Base-by-base conservation (phyloP, 2,888 invertebrate genomes). In the Erebia ligea region DNA sequence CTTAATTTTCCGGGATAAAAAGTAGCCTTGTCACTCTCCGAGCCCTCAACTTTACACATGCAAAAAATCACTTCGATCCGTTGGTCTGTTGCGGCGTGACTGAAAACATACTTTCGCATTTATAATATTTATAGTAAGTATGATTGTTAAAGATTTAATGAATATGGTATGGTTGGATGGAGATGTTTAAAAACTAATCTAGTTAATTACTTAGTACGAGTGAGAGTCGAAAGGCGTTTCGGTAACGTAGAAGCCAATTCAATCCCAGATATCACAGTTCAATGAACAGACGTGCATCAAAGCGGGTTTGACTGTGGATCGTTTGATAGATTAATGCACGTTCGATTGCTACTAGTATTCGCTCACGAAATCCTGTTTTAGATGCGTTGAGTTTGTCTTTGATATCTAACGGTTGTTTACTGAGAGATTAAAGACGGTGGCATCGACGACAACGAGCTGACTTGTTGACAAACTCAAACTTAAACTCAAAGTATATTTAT, bases 301-400 rank as follows among this genome's bases (percentile, higher is more conserved):
- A 77, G 75, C 70, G 58, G 63, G 72, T 73, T 72, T 67, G 76
- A 50, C 68, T 63, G 73, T 50, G 73, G 75, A 74, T 73, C 76
- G 81, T 82, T 84, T 81, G 82, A 83, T 84, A 84, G 84, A 84
- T 83, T 82, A 80, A 79, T 80, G 77, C 74, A 77, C 73, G 72
- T 67, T 65, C 66, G 71, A 71, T 63, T 48, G 57, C 48, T n/a
- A 48, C 68, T 63, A 69, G 76, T 59, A 76, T 77, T 72, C 74
- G 70, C 70, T 72, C 71, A 72, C 71, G 74, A 56, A 61, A 70
- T 73, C 58, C 61, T 62, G n/a, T 50, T 61, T 68, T n/a, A 25
- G 50, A 58, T 45, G 25, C 45, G 63, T 68, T 52, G 21, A 19
- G 63, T 68, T 52, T 34, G 61, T 65, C 42, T 68, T 54, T 71